phyloP scores from a whole-genome alignment of 2,797 vertebrate genomes.

The Spondyliosoma cantharus region DNA sequence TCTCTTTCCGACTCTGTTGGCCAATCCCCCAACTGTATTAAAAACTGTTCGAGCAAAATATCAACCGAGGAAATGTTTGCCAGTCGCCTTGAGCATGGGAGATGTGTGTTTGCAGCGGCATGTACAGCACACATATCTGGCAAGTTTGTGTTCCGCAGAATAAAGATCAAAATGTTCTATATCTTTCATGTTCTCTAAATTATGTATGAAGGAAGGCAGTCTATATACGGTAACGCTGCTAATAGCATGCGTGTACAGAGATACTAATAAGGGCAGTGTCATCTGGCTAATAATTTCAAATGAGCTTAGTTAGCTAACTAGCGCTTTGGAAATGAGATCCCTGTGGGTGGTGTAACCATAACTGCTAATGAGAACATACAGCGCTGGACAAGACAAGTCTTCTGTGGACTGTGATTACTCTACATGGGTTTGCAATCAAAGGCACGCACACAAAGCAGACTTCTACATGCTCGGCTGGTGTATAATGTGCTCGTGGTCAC shows the following conservation, averaged over 20 bases:
- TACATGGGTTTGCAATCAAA: conserved; percentile 37
- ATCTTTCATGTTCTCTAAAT: conserved; percentile 40
- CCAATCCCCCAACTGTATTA: conserved; percentile 71
- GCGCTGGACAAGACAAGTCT: conserved; percentile 23
- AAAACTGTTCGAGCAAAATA: conserved; percentile 76
- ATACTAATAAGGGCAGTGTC: conserved; percentile 12
- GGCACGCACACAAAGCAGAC: not conserved
- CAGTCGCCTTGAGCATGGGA: conserved; percentile 25
- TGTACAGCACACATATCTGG: not conserved
- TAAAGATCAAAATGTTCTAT: conserved; percentile 34
- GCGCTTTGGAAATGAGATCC: conserved; percentile 36
- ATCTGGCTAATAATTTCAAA: conserved; percentile 47
- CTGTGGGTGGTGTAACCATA: conserved; percentile 27
- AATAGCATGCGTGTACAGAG: conserved; percentile 19
- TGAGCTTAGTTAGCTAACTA: conserved; percentile 36
- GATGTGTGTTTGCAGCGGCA: conserved; percentile 17
- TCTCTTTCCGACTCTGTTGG: conserved; percentile 66
- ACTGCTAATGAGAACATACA: conserved; percentile 50
- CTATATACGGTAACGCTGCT: conserved; percentile 1
- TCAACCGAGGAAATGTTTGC: conserved; percentile 58
- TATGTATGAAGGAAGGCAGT: conserved; percentile 45
- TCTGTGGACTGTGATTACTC: conserved; percentile 6
- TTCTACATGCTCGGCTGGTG: not conserved
- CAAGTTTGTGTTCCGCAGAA: conserved; percentile 25
- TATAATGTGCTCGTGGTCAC: not conserved